Base-by-base conservation (phyloP, 2,113 vertebrate genomes). In the Grammatotria lemairii region DNA sequence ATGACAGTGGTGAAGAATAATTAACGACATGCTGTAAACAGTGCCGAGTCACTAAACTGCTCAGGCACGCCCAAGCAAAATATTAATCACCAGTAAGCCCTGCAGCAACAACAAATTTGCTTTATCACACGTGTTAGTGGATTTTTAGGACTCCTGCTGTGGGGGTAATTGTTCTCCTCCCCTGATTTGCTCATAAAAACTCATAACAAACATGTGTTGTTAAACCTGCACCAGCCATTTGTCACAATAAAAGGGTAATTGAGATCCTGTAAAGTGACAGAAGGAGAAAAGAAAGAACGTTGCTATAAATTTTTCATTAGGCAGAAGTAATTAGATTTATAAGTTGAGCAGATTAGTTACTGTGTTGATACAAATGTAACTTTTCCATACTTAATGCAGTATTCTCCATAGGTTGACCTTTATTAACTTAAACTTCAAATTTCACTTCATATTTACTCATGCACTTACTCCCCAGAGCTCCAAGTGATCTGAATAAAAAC, bases 91-190 rank as follows among this genome's bases (percentile, higher is more conserved):
- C 81, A 83, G 57, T 70, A 63, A 89, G 81, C 54, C 84, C 85
- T 79, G 82, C 58, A 86, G 91, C 54, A 90, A 89, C 78, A 85
- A 81, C 88, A 90, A 91, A 87, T 84, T 82, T 80, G 86, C 89
- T 93, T 92, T 81, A 95, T 93, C 83, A 87, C 51, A 78, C 73
- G 86, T 94, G 88, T 85, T 88, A 80, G 87, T 85, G 91, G 89
- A 90, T 93, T 88, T 93, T 82, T 81, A 85, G 91, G 51, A 86
- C 75, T 84, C 92, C 86, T 95, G 91, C 90, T 93, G 94, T 26
- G 81, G 21, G 91, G 87, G 91, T 94, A 93, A 95, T 93, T 93
- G 90, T 89, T 90, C 89, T 75, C 84, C 91, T 91, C 92, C 89
- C 89, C 92, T 83, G 82, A 92, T 81, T 91, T 90, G 83, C 89